phyloP scores from a whole-genome alignment of 2,888 invertebrate genomes.

The Schizotus pectinicornis region DNA sequence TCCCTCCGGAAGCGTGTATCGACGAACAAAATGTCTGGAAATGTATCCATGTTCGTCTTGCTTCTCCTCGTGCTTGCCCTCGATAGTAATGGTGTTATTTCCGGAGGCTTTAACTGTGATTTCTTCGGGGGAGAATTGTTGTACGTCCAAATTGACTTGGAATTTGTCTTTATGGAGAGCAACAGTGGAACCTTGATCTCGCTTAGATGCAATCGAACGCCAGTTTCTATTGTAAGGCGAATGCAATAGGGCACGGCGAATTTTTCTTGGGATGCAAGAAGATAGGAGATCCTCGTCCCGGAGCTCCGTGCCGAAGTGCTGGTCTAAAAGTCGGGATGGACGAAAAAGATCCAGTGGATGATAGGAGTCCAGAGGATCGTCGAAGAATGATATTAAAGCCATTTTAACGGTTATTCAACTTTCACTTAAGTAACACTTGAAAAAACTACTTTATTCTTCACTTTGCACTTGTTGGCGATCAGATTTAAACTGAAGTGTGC shows the following conservation, averaged over 20 bases:
- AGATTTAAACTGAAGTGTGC: no score
- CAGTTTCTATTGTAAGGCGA: constrained; percentile 58
- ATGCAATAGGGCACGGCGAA: constrained; percentile 24
- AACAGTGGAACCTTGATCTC: constrained; percentile 56
- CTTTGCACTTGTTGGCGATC: no score
- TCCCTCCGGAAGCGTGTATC: constrained; percentile 75
- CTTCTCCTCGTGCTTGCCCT: constrained; percentile 80
- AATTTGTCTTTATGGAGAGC: constrained; percentile 68
- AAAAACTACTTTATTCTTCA: no score
- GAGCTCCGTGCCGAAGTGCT: constrained; percentile 58
- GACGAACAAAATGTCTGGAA: constrained; percentile 77
- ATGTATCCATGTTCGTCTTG: constrained; percentile 77
- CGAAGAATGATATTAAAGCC: no score
- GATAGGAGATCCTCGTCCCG: constrained; percentile 56
- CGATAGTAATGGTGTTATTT: constrained; percentile 69
- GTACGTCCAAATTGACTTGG: constrained; percentile 75
- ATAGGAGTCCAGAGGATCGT: no score
- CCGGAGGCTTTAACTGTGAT: constrained; percentile 76
- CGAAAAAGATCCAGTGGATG: not conserved
- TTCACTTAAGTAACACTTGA: no score
- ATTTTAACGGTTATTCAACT: no score
- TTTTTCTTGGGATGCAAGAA: constrained; percentile 47
- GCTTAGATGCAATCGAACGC: constrained; percentile 64
- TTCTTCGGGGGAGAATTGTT: constrained; percentile 78
- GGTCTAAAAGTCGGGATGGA: constrained; percentile 52